phyloP scores from a whole-genome alignment of 2,113 vertebrate genomes.

The Raja brachyura region DNA sequence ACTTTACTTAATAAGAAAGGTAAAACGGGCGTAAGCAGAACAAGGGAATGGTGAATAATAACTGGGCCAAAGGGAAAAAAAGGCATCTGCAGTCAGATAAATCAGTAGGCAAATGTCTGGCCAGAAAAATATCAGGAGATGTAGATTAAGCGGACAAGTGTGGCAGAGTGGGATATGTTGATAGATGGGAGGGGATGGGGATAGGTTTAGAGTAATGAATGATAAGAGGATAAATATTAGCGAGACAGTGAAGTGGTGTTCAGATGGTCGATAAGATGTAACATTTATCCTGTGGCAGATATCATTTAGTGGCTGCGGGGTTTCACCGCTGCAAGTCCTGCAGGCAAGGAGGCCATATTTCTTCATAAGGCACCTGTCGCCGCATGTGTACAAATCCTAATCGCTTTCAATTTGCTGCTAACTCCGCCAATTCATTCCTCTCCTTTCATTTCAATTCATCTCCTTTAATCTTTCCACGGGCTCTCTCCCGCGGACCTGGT shows the following conservation, averaged over 20 bases:
- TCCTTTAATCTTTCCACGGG: conserved; percentile 5
- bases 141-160: background rate
- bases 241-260: conserved; percentile 16
- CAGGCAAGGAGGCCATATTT: conserved; percentile 38
- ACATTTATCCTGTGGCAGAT: conserved; percentile 2
- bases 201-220: conserved; percentile 27
- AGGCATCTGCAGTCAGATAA: background rate
- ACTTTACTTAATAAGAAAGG: no score
- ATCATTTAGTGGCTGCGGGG: background rate
- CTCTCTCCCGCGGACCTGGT: background rate
- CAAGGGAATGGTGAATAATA: no score
- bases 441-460: conserved; percentile 37
- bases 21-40: no score
- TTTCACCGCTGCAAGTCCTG: conserved; percentile 4
- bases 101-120: background rate
- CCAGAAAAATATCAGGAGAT: background rate
- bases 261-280: conserved; percentile 23
- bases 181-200: background rate
- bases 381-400: conserved; percentile 39
- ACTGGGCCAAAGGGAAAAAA: no score
- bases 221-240: background rate
- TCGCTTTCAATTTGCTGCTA: conserved; percentile 39
- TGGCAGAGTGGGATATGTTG: background rate
- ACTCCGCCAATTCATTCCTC: conserved; percentile 39
- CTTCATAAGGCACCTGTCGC: conserved; percentile 39